Base-by-base conservation (phyloP, 2,888 invertebrate species). In the Chalcis sispes region DNA sequence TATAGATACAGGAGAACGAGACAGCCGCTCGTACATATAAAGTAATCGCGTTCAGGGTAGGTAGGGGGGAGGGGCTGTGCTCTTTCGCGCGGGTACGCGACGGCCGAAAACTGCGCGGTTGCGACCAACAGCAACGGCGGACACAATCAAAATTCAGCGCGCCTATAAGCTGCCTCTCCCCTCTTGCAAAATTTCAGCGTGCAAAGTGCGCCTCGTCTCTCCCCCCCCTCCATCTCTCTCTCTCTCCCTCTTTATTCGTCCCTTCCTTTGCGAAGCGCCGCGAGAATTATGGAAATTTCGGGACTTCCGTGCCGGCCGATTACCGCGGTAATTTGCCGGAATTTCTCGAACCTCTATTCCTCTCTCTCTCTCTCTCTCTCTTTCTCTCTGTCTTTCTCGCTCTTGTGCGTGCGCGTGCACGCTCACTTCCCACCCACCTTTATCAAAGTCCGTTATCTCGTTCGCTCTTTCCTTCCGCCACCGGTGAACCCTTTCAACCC, bases 221-320 rank as follows among this genome's bases (percentile, higher is more conserved):
- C 1, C 20, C 29, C 10, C 59, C 23, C 8, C 40, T 13, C 1
- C 40, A 23, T 36, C 8, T 7, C 62, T n/a, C 25, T n/a, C 40
- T 32, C 27, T 29, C 42, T 18, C 48, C 18, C 25, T 32, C 10
- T 27, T 27, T 25, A 15, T 62, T 18, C 18, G 27, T 62, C 46
- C 46, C 29, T 62, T 46, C 42, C 62, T 46, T 27, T 15, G 54
- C 10, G 27, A 54, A 10, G 8, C 25, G 46, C 27, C 82, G 40
- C 15, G 76, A 62, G 79, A 78, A 36, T 80, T 81, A 80, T 79
- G 75, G 79, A 75, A 75, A 79, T 70, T 78, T 73, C 76, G 72
- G 74, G 56, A 64, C 50, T 52, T 52, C 58, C 52, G 62, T 56
- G 71, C 59, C 62, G 56, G 54, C 67, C 72, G 69, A 72, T 72